These are phyloP conservation scores for Setipinna tenuifilis DNA, from an alignment of 2,797 vertebrate species.

Conservation along the genomic window DNA sequence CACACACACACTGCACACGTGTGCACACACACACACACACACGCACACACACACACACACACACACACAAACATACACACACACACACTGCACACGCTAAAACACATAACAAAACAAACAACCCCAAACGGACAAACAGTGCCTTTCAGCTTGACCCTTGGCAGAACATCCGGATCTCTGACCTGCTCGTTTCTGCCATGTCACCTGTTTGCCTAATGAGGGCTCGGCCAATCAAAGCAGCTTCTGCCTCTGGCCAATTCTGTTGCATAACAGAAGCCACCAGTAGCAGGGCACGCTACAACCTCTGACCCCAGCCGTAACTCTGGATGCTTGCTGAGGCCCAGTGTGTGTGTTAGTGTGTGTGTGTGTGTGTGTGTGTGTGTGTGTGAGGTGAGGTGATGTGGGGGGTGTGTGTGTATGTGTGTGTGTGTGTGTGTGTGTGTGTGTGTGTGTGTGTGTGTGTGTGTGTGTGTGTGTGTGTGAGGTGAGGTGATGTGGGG, in stretches of 20 bases:
- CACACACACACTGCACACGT: too few species aligned
- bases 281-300: background rate
- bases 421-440: conserved; percentile 31
- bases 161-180: background rate
- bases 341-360: background rate
- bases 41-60: too few species aligned
- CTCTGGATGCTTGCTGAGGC: background rate
- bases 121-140: background rate
- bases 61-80: too few species aligned
- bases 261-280: background rate
- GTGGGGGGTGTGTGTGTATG: conserved; percentile 7
- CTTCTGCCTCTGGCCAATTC: background rate
- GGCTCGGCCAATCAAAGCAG: background rate
- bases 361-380: background rate
- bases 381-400: conserved; percentile 23
- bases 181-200: background rate
- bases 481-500: too few species aligned
- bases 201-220: background rate
- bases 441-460: conserved; percentile 36
- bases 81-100: too few species aligned
- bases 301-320: background rate
- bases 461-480: background rate
- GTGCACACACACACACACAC: too few species aligned
- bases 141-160: background rate
- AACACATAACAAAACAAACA: background rate